phyloP scores from a whole-genome alignment of 2,797 vertebrate genomes.

The Botia kubotai region DNA sequence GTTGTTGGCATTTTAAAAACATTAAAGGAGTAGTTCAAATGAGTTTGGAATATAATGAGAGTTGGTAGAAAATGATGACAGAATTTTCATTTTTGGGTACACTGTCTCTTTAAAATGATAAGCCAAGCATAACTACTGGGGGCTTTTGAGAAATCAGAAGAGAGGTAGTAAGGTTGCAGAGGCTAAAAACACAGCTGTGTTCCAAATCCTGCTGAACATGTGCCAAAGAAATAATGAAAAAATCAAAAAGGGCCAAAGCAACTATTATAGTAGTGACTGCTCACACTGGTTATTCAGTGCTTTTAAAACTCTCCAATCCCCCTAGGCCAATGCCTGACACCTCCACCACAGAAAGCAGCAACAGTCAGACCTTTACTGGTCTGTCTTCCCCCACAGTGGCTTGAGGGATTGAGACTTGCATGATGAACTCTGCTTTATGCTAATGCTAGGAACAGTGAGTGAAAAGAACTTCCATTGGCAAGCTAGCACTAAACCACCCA shows the following conservation, averaged over 20 bases:
- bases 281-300: constrained; percentile 57
- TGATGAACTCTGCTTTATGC: constrained; percentile 44
- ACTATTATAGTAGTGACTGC: constrained; percentile 61
- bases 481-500: constrained; percentile 69
- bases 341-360: constrained; percentile 56
- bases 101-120: not conserved
- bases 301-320: constrained; percentile 52
- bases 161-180: constrained; percentile 22
- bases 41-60: not conserved
- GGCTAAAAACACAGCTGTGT: constrained; percentile 12
- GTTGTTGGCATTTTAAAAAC: no score
- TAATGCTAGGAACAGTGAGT: constrained; percentile 60
- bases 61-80: not conserved
- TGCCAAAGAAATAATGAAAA: constrained; percentile 68
- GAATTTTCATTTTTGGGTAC: not conserved
- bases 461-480: constrained; percentile 58
- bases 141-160: constrained; percentile 27
- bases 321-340: constrained; percentile 64
- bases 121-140: constrained; percentile 5
- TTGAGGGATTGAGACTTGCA: constrained; percentile 52
- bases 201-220: constrained; percentile 40
- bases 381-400: constrained; percentile 48
- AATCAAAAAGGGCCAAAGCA: constrained; percentile 71
- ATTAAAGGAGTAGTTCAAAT: no score
- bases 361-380: constrained; percentile 58